A percentile compares a stretch with the other conserved stretches of the same genome.
Evolutionary conservation across 2,797 vertebrate genomes (phyloP).

Genomic region (Coregonus suidteri): DNA sequence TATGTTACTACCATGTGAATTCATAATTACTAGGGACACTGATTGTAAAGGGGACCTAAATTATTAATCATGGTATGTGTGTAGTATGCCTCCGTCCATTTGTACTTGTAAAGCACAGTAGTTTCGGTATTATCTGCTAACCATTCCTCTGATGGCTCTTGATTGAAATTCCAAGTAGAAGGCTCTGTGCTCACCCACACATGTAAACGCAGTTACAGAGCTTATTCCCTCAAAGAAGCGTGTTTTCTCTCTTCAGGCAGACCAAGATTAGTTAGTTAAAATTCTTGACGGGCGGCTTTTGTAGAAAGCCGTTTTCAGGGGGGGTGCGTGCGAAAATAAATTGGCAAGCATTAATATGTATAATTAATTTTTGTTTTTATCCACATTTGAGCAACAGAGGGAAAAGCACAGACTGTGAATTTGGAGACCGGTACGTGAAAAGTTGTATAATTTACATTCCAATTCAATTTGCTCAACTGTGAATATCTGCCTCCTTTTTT

Average conservation of each 20-base stretch:
- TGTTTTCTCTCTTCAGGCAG: slow-evolving; percentile 66
- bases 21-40: neutral
- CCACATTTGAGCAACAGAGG: slow-evolving; percentile 68
- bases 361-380: slow-evolving; percentile 77
- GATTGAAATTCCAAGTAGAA: slow-evolving; percentile 71
- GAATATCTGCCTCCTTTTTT: slow-evolving; percentile 69
- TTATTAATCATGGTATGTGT: neutral
- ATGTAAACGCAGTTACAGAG: slow-evolving; percentile 64
- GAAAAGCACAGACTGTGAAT: slow-evolving; percentile 57
- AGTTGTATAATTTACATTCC: slow-evolving; percentile 69
- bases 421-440: slow-evolving; percentile 50
- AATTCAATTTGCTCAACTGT: slow-evolving; percentile 71
- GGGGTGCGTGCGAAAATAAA: slow-evolving; percentile 58
- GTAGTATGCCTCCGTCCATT: neutral
- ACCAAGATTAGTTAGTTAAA: slow-evolving; percentile 69
- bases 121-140: slow-evolving; percentile 63
- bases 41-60: neutral
- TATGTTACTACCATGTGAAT: no score
- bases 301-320: slow-evolving; percentile 62
- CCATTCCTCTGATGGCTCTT: slow-evolving; percentile 66
- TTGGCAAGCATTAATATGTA: slow-evolving; percentile 74
- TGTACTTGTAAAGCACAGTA: slow-evolving; percentile 48
- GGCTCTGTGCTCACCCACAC: slow-evolving; percentile 70
- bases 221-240: slow-evolving; percentile 68
- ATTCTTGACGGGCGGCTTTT: slow-evolving; percentile 65